Percentiles rank a stretch among this genome's conserved stretches.
Conservation (phyloP, 2,113 vertebrate genomes). For the Oncorhynchus masou region DNA sequence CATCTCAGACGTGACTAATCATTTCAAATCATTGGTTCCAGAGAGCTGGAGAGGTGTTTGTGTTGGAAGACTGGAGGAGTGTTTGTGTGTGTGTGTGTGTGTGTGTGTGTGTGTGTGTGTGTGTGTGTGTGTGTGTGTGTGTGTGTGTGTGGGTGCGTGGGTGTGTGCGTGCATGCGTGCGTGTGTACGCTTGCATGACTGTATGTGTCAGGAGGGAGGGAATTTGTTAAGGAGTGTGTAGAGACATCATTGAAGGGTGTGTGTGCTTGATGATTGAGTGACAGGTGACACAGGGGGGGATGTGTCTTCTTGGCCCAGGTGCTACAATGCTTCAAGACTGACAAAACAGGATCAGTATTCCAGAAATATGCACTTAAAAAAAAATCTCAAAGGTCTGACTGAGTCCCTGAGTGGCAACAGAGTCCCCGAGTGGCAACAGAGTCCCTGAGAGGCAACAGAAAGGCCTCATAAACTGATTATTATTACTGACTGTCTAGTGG, state of each 20-base stretch:
- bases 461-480: too few relatives aligned
- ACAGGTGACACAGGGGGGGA: too few relatives aligned
- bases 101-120: constrained; percentile 5
- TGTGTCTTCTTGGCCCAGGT: too few relatives aligned
- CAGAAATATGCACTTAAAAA: too few relatives aligned
- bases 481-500: too few relatives aligned
- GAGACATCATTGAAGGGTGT: constrained; percentile 25
- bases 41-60: neutral
- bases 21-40: neutral
- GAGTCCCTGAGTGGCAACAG: too few relatives aligned
- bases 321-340: too few relatives aligned
- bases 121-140: neutral
- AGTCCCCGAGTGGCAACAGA: too few relatives aligned
- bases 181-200: neutral
- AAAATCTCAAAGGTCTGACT: too few relatives aligned
- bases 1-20: neutral
- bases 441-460: too few relatives aligned
- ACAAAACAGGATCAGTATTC: too few relatives aligned
- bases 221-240: constrained; percentile 10
- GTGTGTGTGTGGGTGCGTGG: neutral
- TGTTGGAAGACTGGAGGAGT: too few relatives aligned
- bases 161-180: neutral
- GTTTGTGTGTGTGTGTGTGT: constrained; percentile 6
- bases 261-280: constrained; percentile 20
- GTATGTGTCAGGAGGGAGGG: neutral